Evolutionary conservation across 1,140 invertebrate species (phyloP), one percentile per base, ranked within the genome.

Genomic region (Elymnias hypermnestra): DNA sequence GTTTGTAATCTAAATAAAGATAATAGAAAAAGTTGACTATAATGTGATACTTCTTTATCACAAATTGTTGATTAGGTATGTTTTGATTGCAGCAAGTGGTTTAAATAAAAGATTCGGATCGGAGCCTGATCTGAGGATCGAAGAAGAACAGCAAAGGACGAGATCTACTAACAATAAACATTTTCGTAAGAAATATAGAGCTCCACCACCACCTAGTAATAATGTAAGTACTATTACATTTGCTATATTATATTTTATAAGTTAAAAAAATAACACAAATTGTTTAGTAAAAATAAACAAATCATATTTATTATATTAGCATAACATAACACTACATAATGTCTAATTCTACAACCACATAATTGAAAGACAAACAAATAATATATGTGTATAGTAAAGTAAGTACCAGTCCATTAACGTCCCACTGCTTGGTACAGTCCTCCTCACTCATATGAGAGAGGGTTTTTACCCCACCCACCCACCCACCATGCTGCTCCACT

Each of bases 31-130:
- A n/a, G n/a, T n/a, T n/a, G n/a, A n/a, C n/a, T n/a, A n/a, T n/a
- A n/a, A n/a, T n/a, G n/a, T n/a, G n/a, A n/a, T n/a, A n/a, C n/a
- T n/a, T n/a, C n/a, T n/a, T n/a, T n/a, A n/a, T n/a, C n/a, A n/a
- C n/a, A n/a, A n/a, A n/a, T n/a, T n/a, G n/a, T n/a, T n/a, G n/a
- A n/a, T n/a, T n/a, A n/a, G n/a, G n/a, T n/a, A n/a, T n/a, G n/a
- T 10, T 36, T 13, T 5, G 39, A 39, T 74, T 74, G 39, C 61
- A 83, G 70, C 66, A 39, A 65, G 53, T 25, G 62, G 52, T 38
- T 50, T 82, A 31, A 82, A 90, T n/a, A n/a, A n/a, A 62, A 87
- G 87, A 53, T 94, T 91, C 67, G 92, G 90, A 8, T 93, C 92
- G 33, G 93, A 93, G 71, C 92, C 93, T 4, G 92, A 94, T 69